phyloP scores from a whole-genome alignment of 2,113 vertebrate species.

The Nothoprocta pentlandii region DNA sequence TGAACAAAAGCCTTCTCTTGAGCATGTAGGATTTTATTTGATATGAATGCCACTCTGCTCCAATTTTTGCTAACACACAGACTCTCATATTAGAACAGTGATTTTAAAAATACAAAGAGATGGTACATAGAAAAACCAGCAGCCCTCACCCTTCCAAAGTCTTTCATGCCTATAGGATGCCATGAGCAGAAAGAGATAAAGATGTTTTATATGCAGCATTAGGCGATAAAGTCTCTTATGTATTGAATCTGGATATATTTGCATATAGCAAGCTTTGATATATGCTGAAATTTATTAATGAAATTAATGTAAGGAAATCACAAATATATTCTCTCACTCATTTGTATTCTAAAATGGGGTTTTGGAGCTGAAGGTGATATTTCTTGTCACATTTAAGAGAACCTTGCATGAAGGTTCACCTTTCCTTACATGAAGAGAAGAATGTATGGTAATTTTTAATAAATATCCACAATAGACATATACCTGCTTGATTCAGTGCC shows the following conservation, averaged over 20 bases:
- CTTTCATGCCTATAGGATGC: background rate
- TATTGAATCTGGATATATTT: background rate
- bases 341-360: background rate
- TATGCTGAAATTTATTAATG: background rate
- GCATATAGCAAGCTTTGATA: background rate
- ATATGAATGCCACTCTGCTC: background rate
- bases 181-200: background rate
- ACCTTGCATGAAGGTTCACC: background rate
- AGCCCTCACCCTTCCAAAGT: background rate
- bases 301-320: background rate
- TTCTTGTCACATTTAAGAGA: background rate
- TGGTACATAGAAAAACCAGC: background rate
- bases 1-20: background rate
- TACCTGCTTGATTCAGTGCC: constrained; percentile 33
- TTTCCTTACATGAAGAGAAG: background rate
- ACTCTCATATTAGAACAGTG: background rate
- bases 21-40: background rate
- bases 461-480: background rate
- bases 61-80: background rate
- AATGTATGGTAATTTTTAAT: background rate
- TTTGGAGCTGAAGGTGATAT: background rate
- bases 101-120: background rate
- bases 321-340: background rate
- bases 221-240: background rate
- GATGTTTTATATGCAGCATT: background rate